A percentile compares a stretch with the other conserved stretches of the same genome.
Conservation (phyloP, 1,140 invertebrate genomes). For the Nixonia krombeini region DNA sequence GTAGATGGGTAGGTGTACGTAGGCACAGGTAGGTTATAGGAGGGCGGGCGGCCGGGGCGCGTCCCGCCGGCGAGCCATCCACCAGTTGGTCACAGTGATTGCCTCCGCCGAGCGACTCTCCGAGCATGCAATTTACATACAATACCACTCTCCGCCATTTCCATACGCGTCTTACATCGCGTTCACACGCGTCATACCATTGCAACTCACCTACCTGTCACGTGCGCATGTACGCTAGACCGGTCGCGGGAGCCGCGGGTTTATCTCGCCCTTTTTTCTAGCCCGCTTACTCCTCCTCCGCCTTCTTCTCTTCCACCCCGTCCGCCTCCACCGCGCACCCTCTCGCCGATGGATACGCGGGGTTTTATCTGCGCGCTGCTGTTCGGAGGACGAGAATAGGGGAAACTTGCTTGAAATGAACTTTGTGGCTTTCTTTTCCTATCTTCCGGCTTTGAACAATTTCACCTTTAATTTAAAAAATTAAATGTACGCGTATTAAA, state of each 20-base stretch:
- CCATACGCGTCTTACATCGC: conserved; percentile 55
- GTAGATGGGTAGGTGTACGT: no score
- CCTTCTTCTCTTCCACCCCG: conserved; percentile 3
- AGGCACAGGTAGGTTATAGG: conserved; percentile 30
- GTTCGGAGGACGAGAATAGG: no score
- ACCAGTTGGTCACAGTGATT: conserved; percentile 67
- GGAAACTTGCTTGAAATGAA: no score
- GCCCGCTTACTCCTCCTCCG: neutral
- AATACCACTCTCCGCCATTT: conserved; percentile 55
- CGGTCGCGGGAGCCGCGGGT: conserved; percentile 24
- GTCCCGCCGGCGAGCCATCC: no score
- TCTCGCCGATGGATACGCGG: no score
- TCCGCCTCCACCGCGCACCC: no score
- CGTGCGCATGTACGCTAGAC: conserved; percentile 27
- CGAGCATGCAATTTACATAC: conserved; percentile 67
- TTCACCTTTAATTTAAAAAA: no score
- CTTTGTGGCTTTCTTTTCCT: no score
- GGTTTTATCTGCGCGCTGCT: no score
- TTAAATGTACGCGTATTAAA: no score
- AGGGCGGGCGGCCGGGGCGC: conserved; percentile 38
- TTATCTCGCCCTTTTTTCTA: neutral
- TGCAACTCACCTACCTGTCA: conserved; percentile 46
- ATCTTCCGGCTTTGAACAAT: conserved; percentile 10
- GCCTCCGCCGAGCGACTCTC: conserved; percentile 52
- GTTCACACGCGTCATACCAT: conserved; percentile 63